Base-by-base conservation (phyloP, 2,888 invertebrate species). In the Ophraella communa region DNA sequence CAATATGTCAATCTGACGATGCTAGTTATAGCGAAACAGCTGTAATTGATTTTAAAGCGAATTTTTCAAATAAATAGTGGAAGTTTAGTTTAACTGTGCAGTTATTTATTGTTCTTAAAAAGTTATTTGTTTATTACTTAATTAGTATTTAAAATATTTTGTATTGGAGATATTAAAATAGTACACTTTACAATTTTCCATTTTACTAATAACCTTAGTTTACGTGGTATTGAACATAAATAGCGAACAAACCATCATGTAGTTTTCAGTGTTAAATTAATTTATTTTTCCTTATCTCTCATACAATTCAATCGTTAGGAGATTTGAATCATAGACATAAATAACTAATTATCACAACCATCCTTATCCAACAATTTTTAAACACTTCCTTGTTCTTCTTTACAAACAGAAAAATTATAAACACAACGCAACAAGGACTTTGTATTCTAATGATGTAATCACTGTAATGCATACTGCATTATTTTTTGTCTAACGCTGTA, bases 401-500 rank as follows among this genome's bases (percentile, higher is more conserved):
- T 51, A 27, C 10, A 45, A 17, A 24, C 8, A 24, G n/a, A 51
- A 27, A 39, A 39, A 27, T 17, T 51, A 24, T 17, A 20, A 51
- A 24, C 8, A 24, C 24, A 51, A 27, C 27, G 24, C 27, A 54
- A 54, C 58, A 52, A 59, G 52, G 59, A 59, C 52, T 52, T 17
- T 44, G 42, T 23, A 59, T 59, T 52, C 52, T 52, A 60, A 52
- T 53, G 24, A 60, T 52, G 27, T 52, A 60, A 60, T 53, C 53
- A 53, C 44, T 52, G 52, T 60, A 60, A 60, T 52, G 60, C 45
- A 52, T 51, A 39, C 58, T 51, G 35, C 47, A 51, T 52, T 52
- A 59, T 47, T 60, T 57, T 60, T 60, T 59, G 42, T 44, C 30
- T 52, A 53, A 52, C 52, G 23, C 60, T 60, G 52, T 39, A 42